phyloP scores from a whole-genome alignment of 2,888 invertebrate species.

The Machimus atricapillus region DNA sequence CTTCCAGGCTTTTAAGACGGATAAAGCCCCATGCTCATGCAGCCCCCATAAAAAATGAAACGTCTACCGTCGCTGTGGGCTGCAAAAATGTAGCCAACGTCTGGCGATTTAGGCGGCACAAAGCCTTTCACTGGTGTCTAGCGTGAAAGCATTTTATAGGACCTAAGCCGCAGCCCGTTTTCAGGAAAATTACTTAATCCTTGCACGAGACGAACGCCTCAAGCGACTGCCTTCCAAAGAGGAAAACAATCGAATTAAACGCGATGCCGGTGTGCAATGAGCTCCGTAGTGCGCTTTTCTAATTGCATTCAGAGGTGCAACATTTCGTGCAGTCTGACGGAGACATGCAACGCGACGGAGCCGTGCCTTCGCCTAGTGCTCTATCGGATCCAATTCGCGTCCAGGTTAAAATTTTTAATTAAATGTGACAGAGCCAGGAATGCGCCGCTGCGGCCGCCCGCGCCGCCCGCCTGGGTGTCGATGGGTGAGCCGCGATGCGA shows the following conservation, averaged over 20 bases:
- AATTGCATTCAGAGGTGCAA: conserved; percentile 18
- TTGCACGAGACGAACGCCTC: not conserved
- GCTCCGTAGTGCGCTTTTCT: not conserved
- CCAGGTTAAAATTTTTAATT: conserved; percentile 18
- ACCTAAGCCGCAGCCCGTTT: not conserved
- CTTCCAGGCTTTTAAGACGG: not conserved
- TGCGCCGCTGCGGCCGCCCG: not conserved
- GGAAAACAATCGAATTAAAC: not conserved
- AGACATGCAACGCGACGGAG: not conserved
- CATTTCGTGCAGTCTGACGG: not conserved
- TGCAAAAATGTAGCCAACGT: not conserved
- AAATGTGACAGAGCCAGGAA: not conserved
- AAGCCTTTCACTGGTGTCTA: not conserved
- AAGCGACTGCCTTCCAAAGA: not conserved
- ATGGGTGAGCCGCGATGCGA: not conserved
- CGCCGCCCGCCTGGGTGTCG: not conserved
- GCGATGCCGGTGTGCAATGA: not conserved
- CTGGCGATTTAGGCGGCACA: not conserved
- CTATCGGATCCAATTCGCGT: not conserved
- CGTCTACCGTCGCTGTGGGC: not conserved
- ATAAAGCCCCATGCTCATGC: not conserved
- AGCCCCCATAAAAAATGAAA: not conserved
- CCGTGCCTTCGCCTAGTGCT: not conserved
- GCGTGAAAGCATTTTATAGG: not conserved
- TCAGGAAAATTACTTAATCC: not conserved